These are phyloP conservation scores for Coelopa frigida DNA, from an alignment of 1,140 invertebrate genomes.

Conservation along the genomic window DNA sequence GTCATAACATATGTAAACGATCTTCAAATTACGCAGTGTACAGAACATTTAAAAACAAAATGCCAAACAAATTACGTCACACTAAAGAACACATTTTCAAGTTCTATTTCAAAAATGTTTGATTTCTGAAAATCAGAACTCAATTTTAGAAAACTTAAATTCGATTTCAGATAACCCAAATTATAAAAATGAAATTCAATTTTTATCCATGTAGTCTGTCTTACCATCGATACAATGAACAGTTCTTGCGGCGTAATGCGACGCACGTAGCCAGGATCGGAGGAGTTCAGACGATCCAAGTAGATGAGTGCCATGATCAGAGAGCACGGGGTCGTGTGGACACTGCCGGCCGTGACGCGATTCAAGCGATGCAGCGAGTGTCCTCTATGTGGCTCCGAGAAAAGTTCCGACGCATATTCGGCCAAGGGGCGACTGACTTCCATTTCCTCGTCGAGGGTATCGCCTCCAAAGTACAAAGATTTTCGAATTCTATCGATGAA, in stretches of 20 bases:
- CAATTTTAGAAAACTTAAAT: too few relatives aligned
- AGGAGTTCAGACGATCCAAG: constrained; percentile 70
- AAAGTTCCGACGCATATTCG: constrained; percentile 78
- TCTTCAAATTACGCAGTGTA: too few relatives aligned
- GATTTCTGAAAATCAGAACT: too few relatives aligned
- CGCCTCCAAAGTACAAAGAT: constrained; percentile 78
- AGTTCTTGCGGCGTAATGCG: constrained; percentile 77
- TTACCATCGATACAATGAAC: constrained; percentile 87
- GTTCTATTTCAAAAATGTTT: too few relatives aligned
- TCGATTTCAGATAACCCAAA: too few relatives aligned
- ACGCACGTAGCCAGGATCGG: constrained; percentile 75
- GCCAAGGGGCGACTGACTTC: constrained; percentile 26
- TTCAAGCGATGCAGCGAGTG: constrained; percentile 71
- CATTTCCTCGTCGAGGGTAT: constrained; percentile 50
- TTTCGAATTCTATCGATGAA: constrained; percentile 74
- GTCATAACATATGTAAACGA: too few relatives aligned
- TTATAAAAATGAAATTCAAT: too few relatives aligned
- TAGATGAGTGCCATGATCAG: constrained; percentile 79
- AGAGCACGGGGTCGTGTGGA: constrained; percentile 78
- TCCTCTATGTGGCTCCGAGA: constrained; percentile 61
- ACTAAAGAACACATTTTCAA: too few relatives aligned
- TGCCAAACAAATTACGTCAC: too few relatives aligned
- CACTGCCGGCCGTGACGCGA: constrained; percentile 69
- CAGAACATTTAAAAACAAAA: too few relatives aligned
- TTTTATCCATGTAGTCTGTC: too few relatives aligned